phyloP scores from a whole-genome alignment of 1,140 invertebrate genomes.

The Pseudachorutes palmiensis region DNA sequence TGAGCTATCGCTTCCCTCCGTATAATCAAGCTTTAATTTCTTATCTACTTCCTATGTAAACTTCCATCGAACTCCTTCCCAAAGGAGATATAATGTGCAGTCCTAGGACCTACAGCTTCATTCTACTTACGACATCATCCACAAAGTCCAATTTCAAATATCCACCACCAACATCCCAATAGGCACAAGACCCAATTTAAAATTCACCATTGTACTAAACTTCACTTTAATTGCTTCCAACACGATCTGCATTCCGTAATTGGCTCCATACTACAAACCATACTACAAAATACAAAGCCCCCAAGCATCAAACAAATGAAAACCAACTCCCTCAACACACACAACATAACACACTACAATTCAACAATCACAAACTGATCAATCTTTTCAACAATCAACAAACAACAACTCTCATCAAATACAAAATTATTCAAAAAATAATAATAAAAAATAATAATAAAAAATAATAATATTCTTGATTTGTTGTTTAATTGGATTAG shows the following conservation, averaged over 20 bases:
- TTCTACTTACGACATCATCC: background rate
- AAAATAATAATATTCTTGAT: too few species aligned
- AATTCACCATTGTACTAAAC: background rate
- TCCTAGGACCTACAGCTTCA: background rate
- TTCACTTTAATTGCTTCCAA: background rate
- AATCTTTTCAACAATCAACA: too few species aligned
- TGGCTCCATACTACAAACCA: too few species aligned
- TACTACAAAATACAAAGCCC: too few species aligned
- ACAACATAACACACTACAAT: too few species aligned
- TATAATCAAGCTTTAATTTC: constrained; percentile 37
- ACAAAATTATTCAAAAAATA: too few species aligned
- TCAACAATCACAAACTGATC: too few species aligned
- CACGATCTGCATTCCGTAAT: background rate
- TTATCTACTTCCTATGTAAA: constrained; percentile 36
- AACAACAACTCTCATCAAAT: too few species aligned
- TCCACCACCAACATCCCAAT: background rate
- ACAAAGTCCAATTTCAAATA: background rate
- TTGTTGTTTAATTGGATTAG: too few species aligned
- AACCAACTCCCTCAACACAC: too few species aligned
- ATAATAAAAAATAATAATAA: too few species aligned
- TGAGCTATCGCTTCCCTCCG: constrained; percentile 34
- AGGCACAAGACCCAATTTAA: background rate
- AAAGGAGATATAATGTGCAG: constrained; percentile 31
- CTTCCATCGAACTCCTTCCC: constrained; percentile 37
- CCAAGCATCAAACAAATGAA: too few species aligned